These are phyloP conservation scores for Dicentrarchus labrax DNA, from an alignment of 2,113 vertebrate genomes.

Conservation along the genomic window DNA sequence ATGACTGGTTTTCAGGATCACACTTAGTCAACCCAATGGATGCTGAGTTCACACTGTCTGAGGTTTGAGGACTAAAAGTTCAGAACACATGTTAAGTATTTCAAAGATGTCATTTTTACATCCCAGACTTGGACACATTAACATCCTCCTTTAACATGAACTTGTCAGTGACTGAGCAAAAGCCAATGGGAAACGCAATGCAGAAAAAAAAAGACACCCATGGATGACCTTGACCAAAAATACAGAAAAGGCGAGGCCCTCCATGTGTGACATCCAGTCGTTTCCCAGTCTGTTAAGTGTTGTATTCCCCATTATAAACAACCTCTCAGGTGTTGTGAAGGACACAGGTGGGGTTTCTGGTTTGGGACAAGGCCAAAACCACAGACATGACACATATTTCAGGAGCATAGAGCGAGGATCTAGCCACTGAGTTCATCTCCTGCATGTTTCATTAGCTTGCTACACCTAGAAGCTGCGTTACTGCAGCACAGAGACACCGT, in stretches of 20 bases:
- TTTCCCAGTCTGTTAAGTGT: conserved; percentile 1
- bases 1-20: background rate
- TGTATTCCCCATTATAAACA: background rate
- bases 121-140: background rate
- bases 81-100: background rate
- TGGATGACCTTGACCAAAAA: conserved; percentile 37
- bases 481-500: conserved; percentile 2
- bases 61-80: background rate
- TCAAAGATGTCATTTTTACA: background rate
- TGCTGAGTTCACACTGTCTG: background rate
- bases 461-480: background rate
- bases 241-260: background rate
- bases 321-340: conserved; percentile 39
- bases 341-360: background rate
- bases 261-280: conserved; percentile 42
- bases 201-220: background rate
- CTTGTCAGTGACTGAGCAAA: background rate
- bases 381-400: conserved; percentile 18
- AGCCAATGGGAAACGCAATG: background rate
- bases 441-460: conserved; percentile 24
- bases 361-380: conserved; percentile 26
- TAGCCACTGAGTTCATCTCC: conserved; percentile 27
- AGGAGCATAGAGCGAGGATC: conserved; percentile 3
- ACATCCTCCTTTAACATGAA: background rate
- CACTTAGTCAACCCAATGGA: background rate